Conservation (phyloP, 2,797 vertebrate genomes). For the Lepidocolaptes lacrymiger region DNA sequence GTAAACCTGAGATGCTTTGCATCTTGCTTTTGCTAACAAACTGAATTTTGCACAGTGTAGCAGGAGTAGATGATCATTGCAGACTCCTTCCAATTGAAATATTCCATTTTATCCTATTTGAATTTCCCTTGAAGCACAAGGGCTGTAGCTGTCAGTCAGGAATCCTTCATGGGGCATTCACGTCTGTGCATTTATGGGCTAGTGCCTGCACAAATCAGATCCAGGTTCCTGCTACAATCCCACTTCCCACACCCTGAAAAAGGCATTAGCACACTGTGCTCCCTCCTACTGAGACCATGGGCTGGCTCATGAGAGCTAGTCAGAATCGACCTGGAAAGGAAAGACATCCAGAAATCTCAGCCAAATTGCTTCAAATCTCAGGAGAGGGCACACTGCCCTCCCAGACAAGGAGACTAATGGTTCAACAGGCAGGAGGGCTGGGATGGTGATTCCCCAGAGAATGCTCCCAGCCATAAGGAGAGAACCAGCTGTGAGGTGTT, state of each 20-base stretch:
- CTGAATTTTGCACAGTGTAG: neutral
- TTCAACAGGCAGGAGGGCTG: neutral
- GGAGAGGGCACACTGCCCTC: neutral
- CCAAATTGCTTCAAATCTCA: neutral
- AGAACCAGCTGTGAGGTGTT: neutral
- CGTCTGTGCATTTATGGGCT: neutral
- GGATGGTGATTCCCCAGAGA: neutral
- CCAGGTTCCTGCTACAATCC: neutral
- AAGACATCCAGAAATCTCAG: neutral
- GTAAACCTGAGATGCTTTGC: neutral
- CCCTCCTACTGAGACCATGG: neutral
- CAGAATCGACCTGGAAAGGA: neutral
- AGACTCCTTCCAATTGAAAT: neutral
- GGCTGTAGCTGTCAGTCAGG: neutral
- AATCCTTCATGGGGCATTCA: rapidly evolving
- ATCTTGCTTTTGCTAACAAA: neutral
- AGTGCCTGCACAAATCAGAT: neutral
- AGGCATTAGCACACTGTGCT: neutral
- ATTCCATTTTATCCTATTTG: neutral
- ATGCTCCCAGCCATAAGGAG: neutral
- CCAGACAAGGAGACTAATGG: neutral
- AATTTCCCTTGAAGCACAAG: neutral
- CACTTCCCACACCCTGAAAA: neutral
- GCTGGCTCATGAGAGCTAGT: neutral
- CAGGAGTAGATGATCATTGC: neutral